Conservation (phyloP, 2,888 invertebrate genomes). For the Lingula anatina region DNA sequence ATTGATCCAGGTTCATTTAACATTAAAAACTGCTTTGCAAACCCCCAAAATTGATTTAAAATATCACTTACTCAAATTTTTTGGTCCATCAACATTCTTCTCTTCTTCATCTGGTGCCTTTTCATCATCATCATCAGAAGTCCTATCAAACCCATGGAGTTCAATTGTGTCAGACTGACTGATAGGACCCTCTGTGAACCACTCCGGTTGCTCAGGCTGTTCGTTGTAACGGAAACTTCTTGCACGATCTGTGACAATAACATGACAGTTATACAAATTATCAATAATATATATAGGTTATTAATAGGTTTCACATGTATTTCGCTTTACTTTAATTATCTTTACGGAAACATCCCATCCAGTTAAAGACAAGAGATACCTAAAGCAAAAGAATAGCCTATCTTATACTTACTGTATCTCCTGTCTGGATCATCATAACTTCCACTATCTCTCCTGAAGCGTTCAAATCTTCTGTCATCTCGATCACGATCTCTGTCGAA, state of each 20-base stretch:
- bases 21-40: background rate
- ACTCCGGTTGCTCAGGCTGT: conserved; percentile 77
- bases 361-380: too few relatives aligned
- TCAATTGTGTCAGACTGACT: conserved; percentile 90
- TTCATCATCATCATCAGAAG: conserved; percentile 46
- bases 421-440: conserved; percentile 18
- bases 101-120: background rate
- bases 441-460: conserved; percentile 20
- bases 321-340: too few relatives aligned
- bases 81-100: too few relatives aligned
- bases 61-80: background rate
- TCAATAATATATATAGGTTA: too few relatives aligned
- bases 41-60: background rate
- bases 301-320: too few relatives aligned
- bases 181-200: conserved; percentile 79
- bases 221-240: conserved; percentile 11
- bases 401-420: conserved; percentile 12
- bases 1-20: background rate
- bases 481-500: conserved; percentile 8
- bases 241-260: conserved; percentile 11
- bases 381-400: too few relatives aligned
- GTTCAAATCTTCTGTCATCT: conserved; percentile 15
- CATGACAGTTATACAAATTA: too few relatives aligned
- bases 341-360: too few relatives aligned
- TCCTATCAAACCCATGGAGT: conserved; percentile 80